These are phyloP conservation scores for Drosophila prosaltans DNA, from an alignment of 1,140 invertebrate species.

Conservation along the genomic window DNA sequence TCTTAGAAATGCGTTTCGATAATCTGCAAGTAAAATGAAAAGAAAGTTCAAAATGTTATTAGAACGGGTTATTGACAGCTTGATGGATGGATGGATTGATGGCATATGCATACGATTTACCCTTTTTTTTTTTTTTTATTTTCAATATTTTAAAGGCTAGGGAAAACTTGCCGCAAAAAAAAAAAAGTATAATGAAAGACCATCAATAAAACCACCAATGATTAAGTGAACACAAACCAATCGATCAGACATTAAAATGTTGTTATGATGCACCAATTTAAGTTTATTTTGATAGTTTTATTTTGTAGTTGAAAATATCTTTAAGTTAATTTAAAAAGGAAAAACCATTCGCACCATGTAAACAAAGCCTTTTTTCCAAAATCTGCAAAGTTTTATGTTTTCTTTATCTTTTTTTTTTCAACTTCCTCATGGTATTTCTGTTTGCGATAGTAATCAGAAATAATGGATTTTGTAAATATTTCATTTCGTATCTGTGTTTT, in stretches of 20 bases:
- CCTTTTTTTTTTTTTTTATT: no score
- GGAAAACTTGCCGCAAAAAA: no score
- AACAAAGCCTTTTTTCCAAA: no score
- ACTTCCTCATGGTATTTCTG: not conserved
- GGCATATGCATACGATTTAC: no score
- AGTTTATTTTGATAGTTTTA: no score
- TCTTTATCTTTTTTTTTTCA: not conserved
- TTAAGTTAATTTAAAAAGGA: no score
- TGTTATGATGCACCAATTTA: no score
- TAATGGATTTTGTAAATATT: not conserved
- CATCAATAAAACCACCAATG: not conserved
- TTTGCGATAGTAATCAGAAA: not conserved
- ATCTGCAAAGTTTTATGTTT: not conserved
- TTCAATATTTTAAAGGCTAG: no score
- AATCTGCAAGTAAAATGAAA: constrained; percentile 54
- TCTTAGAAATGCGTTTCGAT: constrained; percentile 76
- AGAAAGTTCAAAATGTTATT: constrained; percentile 22
- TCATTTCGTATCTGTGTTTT: not conserved
- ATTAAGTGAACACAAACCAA: not conserved
- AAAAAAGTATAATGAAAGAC: not conserved
- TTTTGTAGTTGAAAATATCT: no score
- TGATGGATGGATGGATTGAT: constrained; percentile 4
- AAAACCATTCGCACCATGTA: no score
- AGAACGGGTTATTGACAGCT: constrained; percentile 1
- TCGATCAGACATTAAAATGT: not conserved